These are phyloP conservation scores for Philereme vetulata DNA, from an alignment of 2,888 invertebrate genomes.

Conservation along the genomic window DNA sequence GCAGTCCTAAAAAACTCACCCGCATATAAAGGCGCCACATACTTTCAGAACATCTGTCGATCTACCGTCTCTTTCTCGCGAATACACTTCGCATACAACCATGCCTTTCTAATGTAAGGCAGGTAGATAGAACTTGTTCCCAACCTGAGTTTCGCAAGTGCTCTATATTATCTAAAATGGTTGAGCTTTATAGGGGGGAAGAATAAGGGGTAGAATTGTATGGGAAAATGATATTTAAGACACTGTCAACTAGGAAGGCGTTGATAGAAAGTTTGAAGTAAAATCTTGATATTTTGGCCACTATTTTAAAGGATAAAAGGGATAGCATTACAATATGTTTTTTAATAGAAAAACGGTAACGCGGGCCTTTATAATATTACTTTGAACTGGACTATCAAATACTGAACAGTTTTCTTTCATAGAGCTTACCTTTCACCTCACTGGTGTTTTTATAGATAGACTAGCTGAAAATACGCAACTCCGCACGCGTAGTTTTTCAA, in stretches of 20 bases:
- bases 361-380: too few relatives aligned
- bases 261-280: neutral
- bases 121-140: conserved; percentile 50
- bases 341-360: too few relatives aligned
- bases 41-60: conserved; percentile 73
- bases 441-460: too few relatives aligned
- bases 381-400: too few relatives aligned
- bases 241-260: neutral
- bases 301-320: neutral
- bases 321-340: too few relatives aligned
- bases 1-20: conserved; percentile 59
- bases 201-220: conserved; percentile 23
- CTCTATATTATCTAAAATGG: conserved; percentile 16
- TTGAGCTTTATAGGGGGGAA: conserved; percentile 9
- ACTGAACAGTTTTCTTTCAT: too few relatives aligned
- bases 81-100: conserved; percentile 13
- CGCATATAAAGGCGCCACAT: conserved; percentile 68
- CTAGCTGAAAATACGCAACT: too few relatives aligned
- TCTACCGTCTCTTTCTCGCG: conserved; percentile 33
- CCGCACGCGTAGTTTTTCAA: too few relatives aligned
- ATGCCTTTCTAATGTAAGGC: conserved; percentile 45
- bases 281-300: neutral
- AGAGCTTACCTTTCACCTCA: too few relatives aligned
- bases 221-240: neutral
- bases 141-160: conserved; percentile 56